phyloP scores from a whole-genome alignment of 2,113 vertebrate species.

The Nothoprocta pentlandii region DNA sequence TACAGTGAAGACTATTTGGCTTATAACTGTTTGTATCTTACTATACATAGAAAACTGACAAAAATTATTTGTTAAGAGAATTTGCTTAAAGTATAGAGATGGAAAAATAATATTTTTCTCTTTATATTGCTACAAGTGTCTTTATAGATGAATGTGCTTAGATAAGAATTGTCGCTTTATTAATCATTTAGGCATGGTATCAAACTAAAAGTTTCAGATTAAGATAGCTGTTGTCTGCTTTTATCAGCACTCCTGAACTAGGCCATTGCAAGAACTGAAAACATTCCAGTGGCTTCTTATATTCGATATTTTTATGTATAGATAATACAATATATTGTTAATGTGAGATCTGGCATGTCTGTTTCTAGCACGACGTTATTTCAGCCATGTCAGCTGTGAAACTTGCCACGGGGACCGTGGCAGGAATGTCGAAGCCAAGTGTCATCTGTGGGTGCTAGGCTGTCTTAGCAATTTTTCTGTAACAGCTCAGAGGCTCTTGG shows the following conservation, averaged over 20 bases:
- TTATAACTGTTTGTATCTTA: not conserved
- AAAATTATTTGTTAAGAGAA: not conserved
- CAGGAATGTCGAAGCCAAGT: not conserved
- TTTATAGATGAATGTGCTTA: not conserved
- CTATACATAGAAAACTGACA: not conserved
- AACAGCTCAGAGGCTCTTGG: not conserved
- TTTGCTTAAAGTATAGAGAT: not conserved
- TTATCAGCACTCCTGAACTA: slow-evolving; percentile 27
- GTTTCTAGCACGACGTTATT: not conserved
- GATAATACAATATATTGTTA: not conserved
- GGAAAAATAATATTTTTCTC: not conserved
- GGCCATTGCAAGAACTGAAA: slow-evolving; percentile 26
- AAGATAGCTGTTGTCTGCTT: slow-evolving; percentile 23
- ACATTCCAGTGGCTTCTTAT: not conserved
- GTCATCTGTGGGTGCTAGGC: not conserved
- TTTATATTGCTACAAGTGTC: not conserved
- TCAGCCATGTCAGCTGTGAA: slow-evolving; percentile 21
- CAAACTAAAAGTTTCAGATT: slow-evolving; percentile 16
- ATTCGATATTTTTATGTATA: slow-evolving; percentile 9
- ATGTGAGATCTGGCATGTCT: slow-evolving; percentile 9
- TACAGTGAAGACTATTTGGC: not conserved
- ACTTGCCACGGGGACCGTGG: not conserved
- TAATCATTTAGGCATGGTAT: not conserved
- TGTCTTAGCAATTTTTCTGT: not conserved
- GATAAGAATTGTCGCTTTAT: not conserved